These are phyloP conservation scores for Homalodisca vitripennis DNA, from an alignment of 1,140 invertebrate genomes.

Conservation along the genomic window DNA sequence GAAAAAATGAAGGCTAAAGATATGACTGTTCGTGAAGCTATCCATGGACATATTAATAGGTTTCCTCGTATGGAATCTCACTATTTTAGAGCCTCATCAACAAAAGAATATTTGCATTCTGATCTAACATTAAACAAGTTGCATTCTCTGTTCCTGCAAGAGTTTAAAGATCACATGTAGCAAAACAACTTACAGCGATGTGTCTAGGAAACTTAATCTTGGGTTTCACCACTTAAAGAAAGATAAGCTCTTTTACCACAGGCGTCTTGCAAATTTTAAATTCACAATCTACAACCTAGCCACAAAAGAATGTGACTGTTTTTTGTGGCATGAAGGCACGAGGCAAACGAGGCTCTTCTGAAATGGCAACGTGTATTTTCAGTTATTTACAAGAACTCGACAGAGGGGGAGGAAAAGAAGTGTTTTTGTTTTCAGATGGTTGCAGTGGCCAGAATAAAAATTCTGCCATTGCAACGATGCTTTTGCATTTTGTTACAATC, in stretches of 20 bases:
- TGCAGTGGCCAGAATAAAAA: no score
- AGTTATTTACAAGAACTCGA: conserved; percentile 1
- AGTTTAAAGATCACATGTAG: not conserved
- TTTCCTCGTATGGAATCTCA: conserved; percentile 23
- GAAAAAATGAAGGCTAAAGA: conserved; percentile 6
- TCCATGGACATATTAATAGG: conserved; percentile 13
- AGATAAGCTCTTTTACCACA: conserved; percentile 25
- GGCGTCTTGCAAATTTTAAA: conserved; percentile 20
- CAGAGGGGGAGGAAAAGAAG: not conserved
- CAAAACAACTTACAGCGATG: conserved; percentile 9
- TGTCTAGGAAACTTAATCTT: conserved; percentile 21
- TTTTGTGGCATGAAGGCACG: conserved; percentile 26
- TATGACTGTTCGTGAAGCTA: conserved; percentile 22
- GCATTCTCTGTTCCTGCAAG: not conserved
- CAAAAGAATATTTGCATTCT: conserved; percentile 29
- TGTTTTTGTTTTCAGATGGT: conserved; percentile 25
- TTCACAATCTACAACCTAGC: conserved; percentile 15
- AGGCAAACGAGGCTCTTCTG: conserved; percentile 7
- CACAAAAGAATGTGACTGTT: conserved; percentile 25
- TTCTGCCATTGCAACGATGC: no score
- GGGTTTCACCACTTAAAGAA: conserved; percentile 21
- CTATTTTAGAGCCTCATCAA: conserved; percentile 15
- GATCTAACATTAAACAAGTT: conserved; percentile 21
- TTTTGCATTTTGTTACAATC: conserved; percentile 10
- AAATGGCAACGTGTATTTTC: conserved; percentile 7